Evolutionary conservation across 2,797 vertebrate genomes (phyloP).

Genomic region (Pelochelys cantorii): DNA sequence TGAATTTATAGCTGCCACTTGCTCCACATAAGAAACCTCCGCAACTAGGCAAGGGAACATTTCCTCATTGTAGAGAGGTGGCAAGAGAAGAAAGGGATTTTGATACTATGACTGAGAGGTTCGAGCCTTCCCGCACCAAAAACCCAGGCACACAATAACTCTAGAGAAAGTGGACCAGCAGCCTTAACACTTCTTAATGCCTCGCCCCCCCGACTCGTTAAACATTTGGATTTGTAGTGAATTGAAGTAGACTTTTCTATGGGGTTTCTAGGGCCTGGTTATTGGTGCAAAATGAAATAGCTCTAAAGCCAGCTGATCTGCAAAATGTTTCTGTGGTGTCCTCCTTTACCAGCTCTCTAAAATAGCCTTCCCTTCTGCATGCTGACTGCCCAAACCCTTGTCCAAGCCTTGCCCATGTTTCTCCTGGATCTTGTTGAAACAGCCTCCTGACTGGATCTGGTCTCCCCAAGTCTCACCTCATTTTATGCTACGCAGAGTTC

Average conservation of each 20-base stretch:
- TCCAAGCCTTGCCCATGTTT: not conserved
- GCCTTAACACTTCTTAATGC: not conserved
- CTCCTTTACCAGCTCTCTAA: not conserved
- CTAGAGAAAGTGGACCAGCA: not conserved
- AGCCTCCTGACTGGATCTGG: not conserved
- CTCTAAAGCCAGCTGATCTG: not conserved
- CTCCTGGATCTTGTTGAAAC: not conserved
- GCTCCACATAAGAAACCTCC: not conserved
- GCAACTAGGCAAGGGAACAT: not conserved
- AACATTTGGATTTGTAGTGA: not conserved
- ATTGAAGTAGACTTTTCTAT: not conserved
- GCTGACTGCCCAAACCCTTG: not conserved
- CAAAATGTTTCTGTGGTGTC: not conserved
- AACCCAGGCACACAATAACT: not conserved
- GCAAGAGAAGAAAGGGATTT: not conserved
- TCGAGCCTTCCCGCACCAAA: not conserved
- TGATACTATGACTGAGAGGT: not conserved
- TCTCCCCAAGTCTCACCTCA: not conserved
- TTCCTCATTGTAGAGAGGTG: not conserved
- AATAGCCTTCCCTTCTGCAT: not conserved
- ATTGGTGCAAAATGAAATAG: not conserved
- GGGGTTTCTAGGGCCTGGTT: not conserved
- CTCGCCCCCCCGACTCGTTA: not conserved
- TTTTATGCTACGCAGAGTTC: not conserved
- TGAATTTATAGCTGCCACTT: not conserved